Percentiles rank a stretch among this genome's conserved stretches.
These are phyloP conservation scores for Siphlonurus alternatus DNA, from an alignment of 2,888 invertebrate genomes.

Conservation along the genomic window DNA sequence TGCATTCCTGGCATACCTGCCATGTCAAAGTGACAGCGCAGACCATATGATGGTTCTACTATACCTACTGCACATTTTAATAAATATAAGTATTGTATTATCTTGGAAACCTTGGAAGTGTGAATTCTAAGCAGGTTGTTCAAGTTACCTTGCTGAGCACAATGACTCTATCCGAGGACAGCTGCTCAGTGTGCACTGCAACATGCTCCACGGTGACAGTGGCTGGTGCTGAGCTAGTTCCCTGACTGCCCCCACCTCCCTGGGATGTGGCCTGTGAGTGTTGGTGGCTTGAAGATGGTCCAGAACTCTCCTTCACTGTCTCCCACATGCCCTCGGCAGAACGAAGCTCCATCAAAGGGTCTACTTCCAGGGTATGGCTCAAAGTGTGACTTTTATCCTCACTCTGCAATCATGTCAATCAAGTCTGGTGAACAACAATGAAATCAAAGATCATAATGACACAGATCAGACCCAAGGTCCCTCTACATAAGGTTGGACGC, in stretches of 20 bases:
- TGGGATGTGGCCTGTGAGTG: not conserved
- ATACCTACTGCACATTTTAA: not conserved
- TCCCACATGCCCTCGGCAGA: not conserved
- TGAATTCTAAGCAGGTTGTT: too few species aligned
- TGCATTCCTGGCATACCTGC: too few species aligned
- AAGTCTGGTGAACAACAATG: too few species aligned
- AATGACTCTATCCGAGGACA: conserved; percentile 15
- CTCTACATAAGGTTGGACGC: too few species aligned
- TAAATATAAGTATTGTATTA: too few species aligned
- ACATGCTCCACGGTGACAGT: conserved; percentile 12
- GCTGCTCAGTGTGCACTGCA: conserved; percentile 5
- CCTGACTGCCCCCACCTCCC: not conserved
- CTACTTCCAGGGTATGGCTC: not conserved
- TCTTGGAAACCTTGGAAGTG: too few species aligned
- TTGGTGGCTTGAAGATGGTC: not conserved
- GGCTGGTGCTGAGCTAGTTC: not conserved
- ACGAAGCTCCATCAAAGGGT: not conserved
- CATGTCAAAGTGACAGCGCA: not conserved
- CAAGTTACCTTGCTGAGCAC: conserved; percentile 16
- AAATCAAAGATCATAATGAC: too few species aligned
- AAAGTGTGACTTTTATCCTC: too few species aligned
- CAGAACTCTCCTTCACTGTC: not conserved
- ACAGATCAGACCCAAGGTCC: too few species aligned
- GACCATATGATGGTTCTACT: not conserved
- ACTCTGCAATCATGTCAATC: too few species aligned